A percentile compares a stretch with the other conserved stretches of the same genome.
These are phyloP conservation scores for Drosophila parthenogenetica DNA, from an alignment of 2,888 invertebrate species.

Conservation along the genomic window DNA sequence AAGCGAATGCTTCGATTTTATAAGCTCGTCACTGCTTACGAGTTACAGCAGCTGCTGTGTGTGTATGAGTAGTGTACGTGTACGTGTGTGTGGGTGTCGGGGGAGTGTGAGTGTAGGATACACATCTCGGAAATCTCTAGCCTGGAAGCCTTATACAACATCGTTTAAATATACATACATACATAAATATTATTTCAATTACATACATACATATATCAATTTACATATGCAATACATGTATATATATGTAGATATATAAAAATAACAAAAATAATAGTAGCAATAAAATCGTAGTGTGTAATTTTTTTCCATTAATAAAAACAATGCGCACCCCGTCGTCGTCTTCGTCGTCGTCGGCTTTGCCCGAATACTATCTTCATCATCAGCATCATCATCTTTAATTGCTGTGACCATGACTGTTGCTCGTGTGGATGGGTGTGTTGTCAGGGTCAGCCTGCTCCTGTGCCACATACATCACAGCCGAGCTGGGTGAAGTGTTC, in stretches of 20 bases:
- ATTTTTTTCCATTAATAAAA: slow-evolving; percentile 73
- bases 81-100: slow-evolving; percentile 14
- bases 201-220: slow-evolving; percentile 52
- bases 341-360: slow-evolving; percentile 41
- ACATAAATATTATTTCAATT: slow-evolving; percentile 44
- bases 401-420: slow-evolving; percentile 63
- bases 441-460: slow-evolving; percentile 57
- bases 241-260: slow-evolving; percentile 67
- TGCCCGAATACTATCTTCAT: slow-evolving; percentile 63
- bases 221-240: slow-evolving; percentile 29
- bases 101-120: slow-evolving; percentile 42
- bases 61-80: slow-evolving; percentile 3
- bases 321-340: slow-evolving; percentile 70
- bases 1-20: slow-evolving; percentile 68
- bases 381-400: slow-evolving; percentile 54
- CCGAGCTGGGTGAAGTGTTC: slow-evolving; percentile 51
- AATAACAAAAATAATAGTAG: slow-evolving; percentile 79
- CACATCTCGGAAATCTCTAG: slow-evolving; percentile 62
- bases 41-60: slow-evolving; percentile 50
- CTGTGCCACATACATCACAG: slow-evolving; percentile 74
- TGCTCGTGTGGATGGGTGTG: slow-evolving; percentile 59
- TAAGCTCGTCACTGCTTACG: slow-evolving; percentile 60
- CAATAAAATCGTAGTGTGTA: slow-evolving; percentile 79
- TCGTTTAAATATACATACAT: slow-evolving; percentile 70
- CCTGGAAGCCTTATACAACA: slow-evolving; percentile 79